phyloP scores from a whole-genome alignment of 2,797 vertebrate species.

The Anomalospiza imberbis region DNA sequence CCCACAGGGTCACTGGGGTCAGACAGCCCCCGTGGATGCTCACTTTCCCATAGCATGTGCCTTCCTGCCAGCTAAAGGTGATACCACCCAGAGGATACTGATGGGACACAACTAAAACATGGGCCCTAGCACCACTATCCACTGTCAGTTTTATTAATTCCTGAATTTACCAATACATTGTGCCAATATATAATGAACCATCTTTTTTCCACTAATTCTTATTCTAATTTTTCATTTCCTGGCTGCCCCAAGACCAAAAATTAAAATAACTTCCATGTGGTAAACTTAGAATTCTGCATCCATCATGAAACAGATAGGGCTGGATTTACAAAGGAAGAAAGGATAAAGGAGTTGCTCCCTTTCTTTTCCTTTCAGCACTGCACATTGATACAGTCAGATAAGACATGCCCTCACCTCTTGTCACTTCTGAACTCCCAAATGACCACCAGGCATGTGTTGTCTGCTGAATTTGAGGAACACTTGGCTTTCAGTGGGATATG shows the following conservation, averaged over 20 bases:
- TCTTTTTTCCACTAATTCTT: background rate
- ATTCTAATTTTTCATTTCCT: background rate
- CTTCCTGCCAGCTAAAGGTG: background rate
- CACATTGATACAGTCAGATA: background rate
- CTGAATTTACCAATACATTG: background rate
- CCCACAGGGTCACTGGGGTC: background rate
- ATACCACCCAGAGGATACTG: background rate
- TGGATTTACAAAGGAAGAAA: background rate
- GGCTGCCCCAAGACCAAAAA: background rate
- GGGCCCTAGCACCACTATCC: background rate
- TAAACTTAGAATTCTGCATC: background rate
- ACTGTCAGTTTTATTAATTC: background rate
- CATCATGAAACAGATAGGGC: background rate
- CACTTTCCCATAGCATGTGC: background rate
- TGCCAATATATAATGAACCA: fast-evolving
- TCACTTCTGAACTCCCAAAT: background rate
- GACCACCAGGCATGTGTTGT: background rate
- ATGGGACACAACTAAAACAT: background rate
- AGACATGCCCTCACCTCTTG: background rate
- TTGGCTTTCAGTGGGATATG: background rate
- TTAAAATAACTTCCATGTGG: background rate
- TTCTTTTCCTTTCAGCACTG: background rate
- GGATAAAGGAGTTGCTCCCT: background rate
- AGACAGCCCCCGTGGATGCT: background rate
- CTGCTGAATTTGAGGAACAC: background rate